Evolutionary conservation across 1,140 invertebrate genomes (phyloP).

Genomic region (Caenorhabditis remanei): DNA sequence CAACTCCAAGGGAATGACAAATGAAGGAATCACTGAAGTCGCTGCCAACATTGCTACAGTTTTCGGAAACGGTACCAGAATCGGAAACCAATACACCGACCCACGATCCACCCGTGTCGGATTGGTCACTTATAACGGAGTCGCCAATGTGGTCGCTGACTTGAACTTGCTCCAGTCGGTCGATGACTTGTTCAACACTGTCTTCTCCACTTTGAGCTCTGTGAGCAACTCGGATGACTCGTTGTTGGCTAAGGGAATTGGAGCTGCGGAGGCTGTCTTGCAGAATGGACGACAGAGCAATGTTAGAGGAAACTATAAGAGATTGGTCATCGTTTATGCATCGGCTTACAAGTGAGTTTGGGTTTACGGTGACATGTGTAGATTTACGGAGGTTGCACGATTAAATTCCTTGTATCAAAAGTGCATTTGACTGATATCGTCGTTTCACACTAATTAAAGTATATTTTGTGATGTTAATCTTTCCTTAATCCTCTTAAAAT

Average conservation of each 20-base stretch:
- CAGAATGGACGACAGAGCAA: neutral
- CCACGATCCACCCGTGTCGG: slow-evolving; percentile 19
- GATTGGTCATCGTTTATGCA: slow-evolving; percentile 25
- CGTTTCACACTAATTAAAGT: too few relatives aligned
- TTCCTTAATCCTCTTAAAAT: too few relatives aligned
- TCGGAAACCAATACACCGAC: slow-evolving; percentile 24
- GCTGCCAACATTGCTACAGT: slow-evolving; percentile 37
- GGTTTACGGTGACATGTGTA: neutral
- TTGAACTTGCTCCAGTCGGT: slow-evolving; percentile 8
- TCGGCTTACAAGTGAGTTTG: slow-evolving; percentile 41
- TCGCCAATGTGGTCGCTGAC: neutral
- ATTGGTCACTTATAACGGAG: slow-evolving; percentile 12
- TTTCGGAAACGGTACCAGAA: slow-evolving; percentile 36
- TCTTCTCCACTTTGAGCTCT: neutral
- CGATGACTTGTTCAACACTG: neutral
- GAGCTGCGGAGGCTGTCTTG: neutral
- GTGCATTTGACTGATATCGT: too few relatives aligned
- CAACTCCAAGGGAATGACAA: slow-evolving; percentile 31
- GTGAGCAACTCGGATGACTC: slow-evolving; percentile 31
- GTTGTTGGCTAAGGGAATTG: slow-evolving; percentile 11
- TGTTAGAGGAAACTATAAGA: slow-evolving; percentile 23
- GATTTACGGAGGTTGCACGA: too few relatives aligned
- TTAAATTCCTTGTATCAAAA: too few relatives aligned
- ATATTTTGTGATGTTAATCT: too few relatives aligned
- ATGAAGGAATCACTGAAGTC: slow-evolving; percentile 26